These are phyloP conservation scores for Lymantria monacha DNA, from an alignment of 2,888 invertebrate genomes.

Conservation along the genomic window DNA sequence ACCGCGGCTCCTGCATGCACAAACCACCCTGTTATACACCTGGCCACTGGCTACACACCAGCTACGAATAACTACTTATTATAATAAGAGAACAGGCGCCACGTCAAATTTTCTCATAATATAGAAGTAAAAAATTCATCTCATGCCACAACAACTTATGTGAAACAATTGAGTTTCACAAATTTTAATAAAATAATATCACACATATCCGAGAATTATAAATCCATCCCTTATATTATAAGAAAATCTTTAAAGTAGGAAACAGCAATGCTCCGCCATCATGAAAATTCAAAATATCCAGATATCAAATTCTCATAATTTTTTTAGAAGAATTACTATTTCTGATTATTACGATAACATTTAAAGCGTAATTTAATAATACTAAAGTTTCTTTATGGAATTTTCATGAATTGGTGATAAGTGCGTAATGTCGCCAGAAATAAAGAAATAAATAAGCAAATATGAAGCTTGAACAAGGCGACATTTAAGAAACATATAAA, in stretches of 20 bases:
- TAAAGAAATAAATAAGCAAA: slow-evolving; percentile 38
- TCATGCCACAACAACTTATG: neutral
- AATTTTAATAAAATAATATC: neutral
- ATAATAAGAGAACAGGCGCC: slow-evolving; percentile 12
- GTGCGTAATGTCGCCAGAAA: slow-evolving; percentile 48
- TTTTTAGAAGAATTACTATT: neutral
- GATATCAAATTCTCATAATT: neutral
- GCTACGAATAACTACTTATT: slow-evolving; percentile 28
- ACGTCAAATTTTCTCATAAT: neutral
- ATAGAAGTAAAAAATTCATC: neutral
- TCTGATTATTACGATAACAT: neutral
- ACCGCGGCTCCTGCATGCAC: slow-evolving; percentile 81
- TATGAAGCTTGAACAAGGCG: slow-evolving; percentile 36
- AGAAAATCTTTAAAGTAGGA: slow-evolving; percentile 38
- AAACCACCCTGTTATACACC: slow-evolving; percentile 77
- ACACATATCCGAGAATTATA: slow-evolving; percentile 21
- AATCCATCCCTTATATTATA: slow-evolving; percentile 13
- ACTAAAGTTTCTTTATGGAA: neutral
- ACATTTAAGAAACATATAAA: slow-evolving; percentile 7
- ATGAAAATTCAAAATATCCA: slow-evolving; percentile 25
- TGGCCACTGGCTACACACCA: slow-evolving; percentile 24
- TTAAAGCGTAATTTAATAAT: neutral
- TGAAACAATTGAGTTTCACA: too few species aligned
- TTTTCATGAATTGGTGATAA: slow-evolving; percentile 26
- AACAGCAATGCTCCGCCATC: slow-evolving; percentile 23